Percentiles rank a stretch among this genome's conserved stretches.
phyloP scores from a whole-genome alignment of 2,113 vertebrate species.

The Formicarius rufipectus region DNA sequence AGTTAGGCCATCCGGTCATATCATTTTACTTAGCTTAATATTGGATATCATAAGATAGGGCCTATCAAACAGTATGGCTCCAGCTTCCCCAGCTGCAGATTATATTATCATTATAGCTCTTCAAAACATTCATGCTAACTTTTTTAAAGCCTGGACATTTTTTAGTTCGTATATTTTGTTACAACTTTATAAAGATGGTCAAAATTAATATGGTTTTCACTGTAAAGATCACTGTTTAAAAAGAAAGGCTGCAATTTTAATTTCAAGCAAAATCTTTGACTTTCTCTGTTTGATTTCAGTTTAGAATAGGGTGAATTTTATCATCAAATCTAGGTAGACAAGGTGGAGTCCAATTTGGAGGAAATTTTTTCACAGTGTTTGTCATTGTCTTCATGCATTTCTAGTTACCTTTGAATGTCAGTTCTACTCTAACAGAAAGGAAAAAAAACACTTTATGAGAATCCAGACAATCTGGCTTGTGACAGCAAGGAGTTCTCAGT shows the following conservation, averaged over 20 bases:
- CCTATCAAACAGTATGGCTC: constrained; percentile 60
- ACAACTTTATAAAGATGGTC: neutral
- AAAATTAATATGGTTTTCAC: neutral
- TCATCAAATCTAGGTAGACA: neutral
- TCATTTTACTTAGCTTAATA: constrained; percentile 61
- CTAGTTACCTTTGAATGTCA: neutral
- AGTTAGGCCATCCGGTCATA: constrained; percentile 59
- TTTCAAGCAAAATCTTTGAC: neutral
- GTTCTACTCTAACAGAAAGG: neutral
- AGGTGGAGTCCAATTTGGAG: neutral
- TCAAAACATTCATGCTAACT: constrained; percentile 16
- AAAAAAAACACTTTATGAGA: neutral
- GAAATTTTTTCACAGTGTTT: constrained; percentile 8
- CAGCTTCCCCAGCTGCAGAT: constrained; percentile 47
- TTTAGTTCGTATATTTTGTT: constrained; percentile 8
- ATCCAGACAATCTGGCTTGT: constrained; percentile 8
- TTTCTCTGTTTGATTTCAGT: neutral
- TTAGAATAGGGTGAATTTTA: neutral
- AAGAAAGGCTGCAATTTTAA: neutral
- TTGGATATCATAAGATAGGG: constrained; percentile 50
- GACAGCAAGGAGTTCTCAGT: neutral
- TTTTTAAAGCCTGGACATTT: constrained; percentile 3
- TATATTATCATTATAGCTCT: constrained; percentile 30
- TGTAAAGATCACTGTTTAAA: neutral
- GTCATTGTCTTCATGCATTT: neutral